Evolutionary conservation across 2,888 invertebrate genomes (phyloP).

Genomic region (Heteropelma amictum): DNA sequence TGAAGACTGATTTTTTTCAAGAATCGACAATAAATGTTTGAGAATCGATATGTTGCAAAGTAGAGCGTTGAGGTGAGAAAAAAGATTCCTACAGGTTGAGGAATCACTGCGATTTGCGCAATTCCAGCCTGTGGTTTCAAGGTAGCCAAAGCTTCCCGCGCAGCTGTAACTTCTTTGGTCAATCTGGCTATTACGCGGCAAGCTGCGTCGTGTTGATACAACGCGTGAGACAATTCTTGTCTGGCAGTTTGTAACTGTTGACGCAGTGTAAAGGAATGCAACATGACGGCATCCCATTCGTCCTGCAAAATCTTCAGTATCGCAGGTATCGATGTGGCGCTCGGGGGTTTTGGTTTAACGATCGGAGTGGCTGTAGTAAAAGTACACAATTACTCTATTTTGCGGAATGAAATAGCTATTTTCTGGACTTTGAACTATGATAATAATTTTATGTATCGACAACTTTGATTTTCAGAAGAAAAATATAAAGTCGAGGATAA

Average conservation of each 20-base stretch:
- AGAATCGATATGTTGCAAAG: too few relatives aligned
- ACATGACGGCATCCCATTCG: constrained; percentile 99
- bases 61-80: too few relatives aligned
- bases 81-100: constrained; percentile 85
- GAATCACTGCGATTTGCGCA: constrained; percentile 82
- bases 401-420: too few relatives aligned
- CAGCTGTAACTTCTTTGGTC: constrained; percentile 98
- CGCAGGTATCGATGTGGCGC: constrained; percentile 98
- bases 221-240: constrained; percentile 92
- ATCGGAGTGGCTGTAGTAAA: constrained; percentile 93
- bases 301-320: constrained; percentile 93
- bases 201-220: constrained; percentile 99
- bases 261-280: constrained; percentile 97
- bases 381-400: too few relatives aligned
- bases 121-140: constrained; percentile 98
- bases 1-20: too few relatives aligned
- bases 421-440: too few relatives aligned
- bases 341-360: constrained; percentile 97
- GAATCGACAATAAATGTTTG: too few relatives aligned
- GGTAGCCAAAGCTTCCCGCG: constrained; percentile 98
- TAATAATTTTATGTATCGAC: neutral
- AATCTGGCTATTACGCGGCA: constrained; percentile 98
- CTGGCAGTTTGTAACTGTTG: constrained; percentile 98
- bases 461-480: too few relatives aligned
- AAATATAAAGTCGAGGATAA: too few relatives aligned